Evolutionary conservation across 2,113 vertebrate genomes (phyloP).

Genomic region (human): DNA sequence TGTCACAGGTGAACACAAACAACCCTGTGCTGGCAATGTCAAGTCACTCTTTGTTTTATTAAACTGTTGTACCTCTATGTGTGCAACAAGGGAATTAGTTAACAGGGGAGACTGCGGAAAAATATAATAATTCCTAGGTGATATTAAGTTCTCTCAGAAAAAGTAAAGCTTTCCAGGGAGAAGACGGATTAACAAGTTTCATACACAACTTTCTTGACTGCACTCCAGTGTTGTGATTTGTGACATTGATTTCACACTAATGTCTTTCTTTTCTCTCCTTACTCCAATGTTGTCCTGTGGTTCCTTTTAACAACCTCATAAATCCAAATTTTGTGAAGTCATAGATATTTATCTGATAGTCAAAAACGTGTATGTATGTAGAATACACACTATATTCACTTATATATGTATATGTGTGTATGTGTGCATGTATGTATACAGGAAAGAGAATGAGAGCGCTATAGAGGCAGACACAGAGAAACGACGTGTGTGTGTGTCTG

Average conservation of each 20-base stretch:
- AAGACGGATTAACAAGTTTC: not conserved
- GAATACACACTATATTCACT: not conserved
- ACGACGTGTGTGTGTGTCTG: not conserved
- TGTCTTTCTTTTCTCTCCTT: not conserved
- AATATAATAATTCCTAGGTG: not conserved
- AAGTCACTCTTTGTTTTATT: conserved; percentile 69
- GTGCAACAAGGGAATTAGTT: conserved; percentile 21
- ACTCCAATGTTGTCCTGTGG: not conserved
- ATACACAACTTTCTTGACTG: not conserved
- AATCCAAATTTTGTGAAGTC: not conserved
- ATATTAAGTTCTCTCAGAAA: conserved; percentile 32
- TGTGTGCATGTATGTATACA: not conserved
- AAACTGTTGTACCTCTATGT: conserved; percentile 33
- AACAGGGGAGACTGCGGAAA: not conserved
- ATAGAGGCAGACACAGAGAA: not conserved
- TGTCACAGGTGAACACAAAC: conserved; percentile 78
- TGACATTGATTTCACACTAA: not conserved
- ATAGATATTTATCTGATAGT: not conserved
- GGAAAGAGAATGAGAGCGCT: not conserved
- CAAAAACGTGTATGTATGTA: not conserved
- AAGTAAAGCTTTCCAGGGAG: conserved; percentile 36
- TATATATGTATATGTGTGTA: not conserved
- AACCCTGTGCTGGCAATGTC: not conserved
- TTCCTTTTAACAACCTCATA: not conserved
- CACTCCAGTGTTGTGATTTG: not conserved